These are phyloP conservation scores for Gallinago media DNA, from an alignment of 2,113 vertebrate species.

Conservation along the genomic window DNA sequence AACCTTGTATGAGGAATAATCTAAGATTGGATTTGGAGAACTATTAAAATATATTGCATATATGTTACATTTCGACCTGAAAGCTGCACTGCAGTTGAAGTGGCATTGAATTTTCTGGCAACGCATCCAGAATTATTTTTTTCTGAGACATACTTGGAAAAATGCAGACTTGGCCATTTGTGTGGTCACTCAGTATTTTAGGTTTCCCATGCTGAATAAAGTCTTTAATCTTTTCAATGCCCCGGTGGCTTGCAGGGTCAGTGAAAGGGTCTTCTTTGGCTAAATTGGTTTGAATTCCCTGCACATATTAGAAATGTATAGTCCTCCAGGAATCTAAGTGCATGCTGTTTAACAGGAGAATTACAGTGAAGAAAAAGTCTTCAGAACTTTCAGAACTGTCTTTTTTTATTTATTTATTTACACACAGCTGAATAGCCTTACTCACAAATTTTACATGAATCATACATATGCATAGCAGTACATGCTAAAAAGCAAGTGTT, in stretches of 20 bases:
- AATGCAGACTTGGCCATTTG: neutral
- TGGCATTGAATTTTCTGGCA: neutral
- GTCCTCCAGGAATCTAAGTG: neutral
- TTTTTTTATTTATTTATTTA: neutral
- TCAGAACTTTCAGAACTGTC: neutral
- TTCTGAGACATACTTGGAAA: neutral
- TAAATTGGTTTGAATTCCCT: neutral
- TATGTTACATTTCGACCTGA: neutral
- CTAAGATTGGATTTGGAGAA: neutral
- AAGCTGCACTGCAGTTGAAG: neutral
- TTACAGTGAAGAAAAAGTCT: neutral
- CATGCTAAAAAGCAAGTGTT: neutral
- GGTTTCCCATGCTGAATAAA: neutral
- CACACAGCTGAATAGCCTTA: neutral
- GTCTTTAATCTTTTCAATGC: neutral
- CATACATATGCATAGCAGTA: neutral
- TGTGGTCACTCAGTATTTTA: neutral
- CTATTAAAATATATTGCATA: neutral
- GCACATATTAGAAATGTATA: neutral
- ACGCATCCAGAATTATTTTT: neutral
- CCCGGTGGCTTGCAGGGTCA: neutral
- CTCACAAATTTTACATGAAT: neutral
- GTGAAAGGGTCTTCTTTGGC: neutral
- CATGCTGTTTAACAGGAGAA: neutral
- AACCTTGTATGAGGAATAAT: neutral